phyloP scores from a whole-genome alignment of 2,113 vertebrate genomes.

The Chauna torquata region DNA sequence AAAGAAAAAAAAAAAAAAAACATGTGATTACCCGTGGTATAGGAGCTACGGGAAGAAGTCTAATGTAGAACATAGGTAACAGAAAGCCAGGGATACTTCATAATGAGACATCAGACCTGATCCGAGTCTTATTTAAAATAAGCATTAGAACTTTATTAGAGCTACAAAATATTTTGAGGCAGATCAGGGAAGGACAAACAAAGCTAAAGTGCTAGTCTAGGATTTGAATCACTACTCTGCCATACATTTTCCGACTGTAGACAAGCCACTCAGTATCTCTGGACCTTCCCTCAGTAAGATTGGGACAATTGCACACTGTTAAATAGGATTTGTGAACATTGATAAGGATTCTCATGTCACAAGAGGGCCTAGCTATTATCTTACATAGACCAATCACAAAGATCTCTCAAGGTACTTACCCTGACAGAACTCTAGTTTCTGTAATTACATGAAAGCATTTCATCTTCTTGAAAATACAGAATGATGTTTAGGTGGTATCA shows the following conservation, averaged over 20 bases:
- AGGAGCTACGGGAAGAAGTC: background rate
- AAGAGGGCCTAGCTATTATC: too few species aligned
- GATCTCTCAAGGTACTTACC: background rate
- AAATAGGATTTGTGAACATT: background rate
- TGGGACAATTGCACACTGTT: background rate
- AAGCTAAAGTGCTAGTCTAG: background rate
- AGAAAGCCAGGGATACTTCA: background rate
- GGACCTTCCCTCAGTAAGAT: background rate
- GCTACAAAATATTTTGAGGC: background rate
- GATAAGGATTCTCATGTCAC: too few species aligned
- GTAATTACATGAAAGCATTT: background rate
- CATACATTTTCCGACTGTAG: background rate
- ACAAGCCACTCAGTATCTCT: background rate
- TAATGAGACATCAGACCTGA: background rate
- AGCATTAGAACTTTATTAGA: background rate
- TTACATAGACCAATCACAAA: background rate
- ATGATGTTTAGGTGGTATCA: too few species aligned
- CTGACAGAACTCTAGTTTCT: background rate
- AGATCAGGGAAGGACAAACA: background rate
- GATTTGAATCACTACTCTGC: background rate
- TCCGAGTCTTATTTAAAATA: background rate
- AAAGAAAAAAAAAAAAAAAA: background rate
- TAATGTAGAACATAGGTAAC: background rate
- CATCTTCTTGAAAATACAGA: background rate
- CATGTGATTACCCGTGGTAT: too few species aligned